Base-by-base conservation (phyloP, 2,113 vertebrate species). In the Microtus oregoni region DNA sequence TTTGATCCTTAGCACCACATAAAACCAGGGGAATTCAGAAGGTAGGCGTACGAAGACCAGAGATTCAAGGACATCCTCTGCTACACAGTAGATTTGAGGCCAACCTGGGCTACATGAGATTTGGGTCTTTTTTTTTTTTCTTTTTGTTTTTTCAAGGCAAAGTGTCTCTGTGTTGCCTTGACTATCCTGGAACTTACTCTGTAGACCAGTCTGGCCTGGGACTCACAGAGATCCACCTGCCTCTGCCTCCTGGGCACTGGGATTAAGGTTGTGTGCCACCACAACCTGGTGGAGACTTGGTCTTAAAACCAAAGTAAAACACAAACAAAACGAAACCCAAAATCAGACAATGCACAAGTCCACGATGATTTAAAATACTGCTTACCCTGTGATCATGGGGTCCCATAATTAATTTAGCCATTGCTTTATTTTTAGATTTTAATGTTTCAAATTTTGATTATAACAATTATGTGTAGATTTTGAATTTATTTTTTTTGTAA, bases 401-500 rank as follows among this genome's bases (percentile, higher is more conserved):
- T 83, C 8, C 15, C 61, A 44, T 47, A 47, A 63, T 41, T 63
- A 63, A 83, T 83, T 63, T 83, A 83, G 24, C 24, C 22, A 17
- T 41, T 28, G 28, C 22, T 67, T 32, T 67, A 30, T 19, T 41
- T 85, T 65, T 67, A 67, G 28, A 86, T 67, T 47, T 86, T 86
- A 86, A 86, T 32, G 26, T 76, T 95, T 96, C 92, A 10, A 67
- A 22, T 75, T 85, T 70, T 87, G 61, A 32, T 55, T 50, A 67
- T 13, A 50, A 86, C 63, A 86, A 86, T 50, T 86, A 44, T 50
- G 17, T 58, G 65, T 35, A 50, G 28, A 22, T 13, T 35, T 30
- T 68, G 17, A 68, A 50, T 68, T 35, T 67, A 68, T 13, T 41
- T 75, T 41, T 41, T 75, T 58, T 75, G 55, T 83, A 28, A 70